Conservation (phyloP, 2,797 vertebrate species). For the Epinephelus coioides region DNA sequence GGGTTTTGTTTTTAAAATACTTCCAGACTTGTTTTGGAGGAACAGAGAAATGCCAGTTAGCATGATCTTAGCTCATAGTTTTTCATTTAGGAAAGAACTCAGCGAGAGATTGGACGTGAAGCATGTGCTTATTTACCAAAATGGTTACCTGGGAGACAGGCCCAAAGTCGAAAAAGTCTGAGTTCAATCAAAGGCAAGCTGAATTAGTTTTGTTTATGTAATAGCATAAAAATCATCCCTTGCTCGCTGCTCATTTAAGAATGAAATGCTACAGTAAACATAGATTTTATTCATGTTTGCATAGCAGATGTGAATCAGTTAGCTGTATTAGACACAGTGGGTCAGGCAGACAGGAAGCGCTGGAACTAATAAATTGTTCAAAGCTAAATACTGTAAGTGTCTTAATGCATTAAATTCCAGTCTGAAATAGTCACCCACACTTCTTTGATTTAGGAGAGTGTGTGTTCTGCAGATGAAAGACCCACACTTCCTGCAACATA, state of each 20-base stretch:
- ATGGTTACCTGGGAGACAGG: slow-evolving; percentile 61
- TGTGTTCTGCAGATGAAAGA: slow-evolving; percentile 54
- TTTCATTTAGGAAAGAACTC: slow-evolving; percentile 66
- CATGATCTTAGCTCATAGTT: slow-evolving; percentile 58
- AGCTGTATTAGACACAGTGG: slow-evolving; percentile 46
- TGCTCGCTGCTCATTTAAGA: slow-evolving; percentile 52
- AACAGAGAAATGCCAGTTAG: slow-evolving; percentile 61
- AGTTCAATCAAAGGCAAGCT: slow-evolving; percentile 57
- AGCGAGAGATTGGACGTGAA: slow-evolving; percentile 47
- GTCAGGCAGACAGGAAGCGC: slow-evolving; percentile 52
- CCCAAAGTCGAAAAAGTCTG: slow-evolving; percentile 39
- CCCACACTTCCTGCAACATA: slow-evolving; percentile 46
- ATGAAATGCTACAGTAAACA: slow-evolving; percentile 58
- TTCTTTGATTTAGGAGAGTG: slow-evolving; percentile 49
- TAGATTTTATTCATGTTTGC: slow-evolving; percentile 58
- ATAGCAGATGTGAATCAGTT: slow-evolving; percentile 61
- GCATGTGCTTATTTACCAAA: slow-evolving; percentile 69
- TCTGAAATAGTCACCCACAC: slow-evolving; percentile 27
- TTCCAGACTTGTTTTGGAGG: slow-evolving; percentile 77
- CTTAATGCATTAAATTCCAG: slow-evolving; percentile 35
- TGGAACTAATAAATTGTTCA: slow-evolving; percentile 67
- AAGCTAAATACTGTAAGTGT: slow-evolving; percentile 49
- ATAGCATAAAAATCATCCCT: slow-evolving; percentile 49
- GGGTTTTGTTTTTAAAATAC: slow-evolving; percentile 77
- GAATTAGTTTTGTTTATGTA: slow-evolving; percentile 58